Evolutionary conservation across 2,888 invertebrate species (phyloP), one percentile per base, ranked within the genome.

Genomic region (Cyrtodaria siliqua): DNA sequence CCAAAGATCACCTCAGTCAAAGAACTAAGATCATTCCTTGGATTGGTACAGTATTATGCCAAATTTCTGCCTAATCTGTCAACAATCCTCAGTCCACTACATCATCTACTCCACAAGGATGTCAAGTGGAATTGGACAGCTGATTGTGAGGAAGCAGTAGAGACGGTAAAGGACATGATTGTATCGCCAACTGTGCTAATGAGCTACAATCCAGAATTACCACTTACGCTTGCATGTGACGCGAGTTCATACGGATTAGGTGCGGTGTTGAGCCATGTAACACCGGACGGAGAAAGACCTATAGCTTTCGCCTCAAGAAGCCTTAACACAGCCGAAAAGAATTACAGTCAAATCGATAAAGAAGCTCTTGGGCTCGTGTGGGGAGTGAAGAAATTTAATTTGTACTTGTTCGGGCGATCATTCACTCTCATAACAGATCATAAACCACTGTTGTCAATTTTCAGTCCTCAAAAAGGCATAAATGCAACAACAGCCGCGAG

Each of bases 381-480:
- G 90, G 12, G 91, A 6, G 86, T 93, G 0, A 86, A 87, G 42
- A 91, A 91, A 76, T 93, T 93, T 79, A 90, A 92, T 57, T 84
- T 89, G 24, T 93, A 91, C 76, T 57, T 94, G 0, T 91, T 82
- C 63, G 93, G 93, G 2, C 78, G 90, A 14, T 76, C 85, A 16
- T 94, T 94, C 73, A 92, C 90, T 9, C 56, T 84, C 27, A 14
- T 72, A 3, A 83, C 83, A 6, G 83, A 85, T 56, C 78, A 85
- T 61, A 67, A 76, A 27, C 79, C 84, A 23, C 62, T 86, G 2
- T n/a, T 77, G 29, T 61, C 71, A 2, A 81, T 86, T 14, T 71
- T 84, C 23, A 79, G 66, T 47, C 79, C 78, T 2, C 42, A 38
- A 16, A 79, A 78, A 49, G 72, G 74, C 79, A n/a, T 90, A 82